Evolutionary conservation across 2,888 invertebrate species (phyloP), one percentile per base, ranked within the genome.

Genomic region (Cyaniris semiargus): DNA sequence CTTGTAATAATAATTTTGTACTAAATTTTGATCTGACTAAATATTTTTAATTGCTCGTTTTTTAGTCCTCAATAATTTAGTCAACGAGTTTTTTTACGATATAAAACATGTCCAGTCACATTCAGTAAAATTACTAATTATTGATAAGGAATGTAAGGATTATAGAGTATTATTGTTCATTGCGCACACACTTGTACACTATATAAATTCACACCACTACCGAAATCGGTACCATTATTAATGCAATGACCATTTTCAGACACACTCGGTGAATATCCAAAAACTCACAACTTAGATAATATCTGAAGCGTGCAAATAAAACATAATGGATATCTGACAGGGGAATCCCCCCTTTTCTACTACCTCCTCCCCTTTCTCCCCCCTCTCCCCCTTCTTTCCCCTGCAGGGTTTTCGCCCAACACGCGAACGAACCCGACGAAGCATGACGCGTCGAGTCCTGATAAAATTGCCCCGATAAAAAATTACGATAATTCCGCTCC

Each of bases 261-360:
- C 21, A 48, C n/a, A 75, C 72, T 48, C 23, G 23, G 70, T 3
- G 31, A 72, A 74, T 58, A 76, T n/a, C 23, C 76, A 3, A 76
- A 53, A 74, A 18, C 74, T 31, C 8, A 44, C 48, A 21, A 66
- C n/a, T n/a, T n/a, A 66, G 71, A 53, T 21, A 53, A 53, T 21
- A 53, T 74, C 48, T 53, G 27, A 53, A 66, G 66, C 48, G 74
- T 53, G 48, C 27, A 74, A 74, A 74, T 74, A 74, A 74, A 74
- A 72, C 18, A 23, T 74, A 74, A 74, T 74, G 74, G 48, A 8
- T 21, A 53, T 60, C 53, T 66, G 66, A 27, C 66, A 66, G 27
- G 66, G 66, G 27, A 66, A 15, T 10, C 66, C 66, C 60, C 23
- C 23, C 3, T 34, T 53, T 53, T 5, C 53, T 18, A 5, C 53